Base-by-base conservation (phyloP, 2,113 vertebrate species). In the Tympanuchus pallidicinctus region DNA sequence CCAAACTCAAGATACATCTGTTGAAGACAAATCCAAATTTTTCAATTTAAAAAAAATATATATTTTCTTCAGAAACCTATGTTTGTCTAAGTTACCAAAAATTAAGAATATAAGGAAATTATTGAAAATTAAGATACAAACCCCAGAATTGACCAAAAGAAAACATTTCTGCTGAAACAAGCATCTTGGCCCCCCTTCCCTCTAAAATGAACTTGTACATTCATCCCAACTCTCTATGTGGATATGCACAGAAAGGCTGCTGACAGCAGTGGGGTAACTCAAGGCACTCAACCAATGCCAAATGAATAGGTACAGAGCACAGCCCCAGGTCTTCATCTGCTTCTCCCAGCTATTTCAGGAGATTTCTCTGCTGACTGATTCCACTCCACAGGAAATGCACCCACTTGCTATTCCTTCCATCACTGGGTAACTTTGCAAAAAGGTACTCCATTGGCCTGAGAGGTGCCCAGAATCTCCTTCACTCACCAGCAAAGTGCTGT, bases 281-380 rank as follows among this genome's bases (percentile, higher is more conserved):
- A 36, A 25, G 42, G 25, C 36, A 59, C 25, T 42, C 60, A 67
- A 42, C 2, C 14, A 11, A 36, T 4, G 10, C 28, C 36, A 13
- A 25, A 14, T 8, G 36, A 52, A 42, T 17, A 0, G 0, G 13
- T 21, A n/a, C 66, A 54, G 22, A 69, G 20, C 27, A 52, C 52
- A 40, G 17, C 6, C n/a, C 28, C 43, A 52, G 54, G 4, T 59
- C 21, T 12, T 92, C 19, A 21, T 42, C 45, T 71, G n/a, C n/a
- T 16, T 22, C 17, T 90, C 17, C 24, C 9, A 54, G 13, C 4
- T 70, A 34, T 63, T 43, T 69, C 32, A 34, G 21, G 54, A 43
- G 10, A 13, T 16, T 43, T 64, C 61, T 77, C 64, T 82, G 32
- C 27, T 22, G 17, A 50, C 27, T 38, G 52, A 63, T 40, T 52